phyloP scores from a whole-genome alignment of 2,113 vertebrate genomes.

The Gymnarchus niloticus region DNA sequence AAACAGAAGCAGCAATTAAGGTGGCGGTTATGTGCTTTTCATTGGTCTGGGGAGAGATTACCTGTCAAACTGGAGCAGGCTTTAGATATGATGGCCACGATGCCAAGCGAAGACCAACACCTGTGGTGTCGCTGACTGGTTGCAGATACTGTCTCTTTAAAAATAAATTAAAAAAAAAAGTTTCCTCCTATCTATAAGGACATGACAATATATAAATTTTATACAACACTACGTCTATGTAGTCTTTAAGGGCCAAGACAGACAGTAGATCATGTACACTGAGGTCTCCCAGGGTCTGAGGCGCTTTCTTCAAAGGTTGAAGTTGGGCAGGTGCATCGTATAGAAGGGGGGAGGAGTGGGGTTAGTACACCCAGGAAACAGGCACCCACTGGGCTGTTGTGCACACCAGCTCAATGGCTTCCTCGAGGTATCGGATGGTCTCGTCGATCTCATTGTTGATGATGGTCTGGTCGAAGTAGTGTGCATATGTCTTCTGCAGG shows the following conservation, averaged over 20 bases:
- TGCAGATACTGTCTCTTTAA: conserved; percentile 66
- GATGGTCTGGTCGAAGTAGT: conserved; percentile 98
- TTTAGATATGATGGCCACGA: conserved; percentile 24
- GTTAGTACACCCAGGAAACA: conserved; percentile 96
- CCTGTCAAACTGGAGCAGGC: conserved; percentile 21
- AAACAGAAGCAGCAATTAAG: conserved; percentile 17
- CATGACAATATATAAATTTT: conserved; percentile 93
- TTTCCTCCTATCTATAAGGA: conserved; percentile 86
- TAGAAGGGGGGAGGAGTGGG: conserved; percentile 32
- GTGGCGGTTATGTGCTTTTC: conserved; percentile 48
- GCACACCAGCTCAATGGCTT: conserved; percentile 93
- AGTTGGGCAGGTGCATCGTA: conserved; percentile 41
- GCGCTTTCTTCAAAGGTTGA: conserved; percentile 58
- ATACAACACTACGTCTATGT: conserved; percentile 88
- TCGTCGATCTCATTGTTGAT: conserved; percentile 99
- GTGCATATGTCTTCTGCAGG: conserved; percentile 94
- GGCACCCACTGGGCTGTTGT: conserved; percentile 95
- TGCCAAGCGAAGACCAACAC: not conserved
- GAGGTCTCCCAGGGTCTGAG: conserved; percentile 64
- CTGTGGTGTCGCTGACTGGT: not conserved
- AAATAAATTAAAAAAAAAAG: conserved; percentile 58
- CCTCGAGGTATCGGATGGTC: conserved; percentile 95
- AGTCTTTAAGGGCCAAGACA: conserved; percentile 78
- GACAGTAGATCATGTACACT: conserved; percentile 69
- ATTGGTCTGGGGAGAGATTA: conserved; percentile 18